A percentile compares a stretch with the other conserved stretches of the same genome.
These are phyloP conservation scores for Lysiphlebus fabarum DNA, from an alignment of 1,140 invertebrate genomes.

Conservation along the genomic window DNA sequence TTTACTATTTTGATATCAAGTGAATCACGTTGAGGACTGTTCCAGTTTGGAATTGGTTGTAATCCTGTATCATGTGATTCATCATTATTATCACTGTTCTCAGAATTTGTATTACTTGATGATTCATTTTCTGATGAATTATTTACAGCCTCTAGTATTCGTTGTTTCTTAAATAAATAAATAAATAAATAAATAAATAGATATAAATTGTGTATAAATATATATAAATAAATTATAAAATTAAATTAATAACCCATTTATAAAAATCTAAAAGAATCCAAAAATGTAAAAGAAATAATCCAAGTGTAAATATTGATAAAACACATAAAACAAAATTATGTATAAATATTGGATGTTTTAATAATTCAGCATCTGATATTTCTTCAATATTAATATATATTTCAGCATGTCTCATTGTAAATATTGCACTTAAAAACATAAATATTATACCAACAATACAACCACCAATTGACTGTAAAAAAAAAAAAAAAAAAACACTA, in stretches of 20 bases:
- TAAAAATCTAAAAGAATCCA: constrained; percentile 43
- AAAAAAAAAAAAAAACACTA: constrained; percentile 21
- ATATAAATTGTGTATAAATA: too few relatives aligned
- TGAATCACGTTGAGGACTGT: too few relatives aligned
- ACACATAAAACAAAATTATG: constrained; percentile 48
- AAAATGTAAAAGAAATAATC: constrained; percentile 41
- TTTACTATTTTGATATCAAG: too few relatives aligned
- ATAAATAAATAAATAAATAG: too few relatives aligned
- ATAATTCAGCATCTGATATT: constrained; percentile 41
- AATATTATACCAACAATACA: constrained; percentile 32
- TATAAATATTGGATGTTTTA: constrained; percentile 46
- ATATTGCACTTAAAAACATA: constrained; percentile 39
- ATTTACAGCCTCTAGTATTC: background rate
- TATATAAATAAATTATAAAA: background rate
- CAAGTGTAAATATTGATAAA: constrained; percentile 43
- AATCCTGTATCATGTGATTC: background rate
- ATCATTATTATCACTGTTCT: constrained; percentile 1
- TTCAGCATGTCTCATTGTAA: constrained; percentile 45
- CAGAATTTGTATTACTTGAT: background rate
- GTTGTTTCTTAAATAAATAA: too few relatives aligned
- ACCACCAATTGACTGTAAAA: constrained; percentile 34
- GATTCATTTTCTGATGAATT: background rate
- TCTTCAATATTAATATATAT: constrained; percentile 40
- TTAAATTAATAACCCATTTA: constrained; percentile 33
- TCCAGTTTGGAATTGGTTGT: too few relatives aligned